Evolutionary conservation across 2,797 vertebrate species (phyloP), one percentile per base, ranked within the genome.

Genomic region (Arnoldichthys spilopterus): DNA sequence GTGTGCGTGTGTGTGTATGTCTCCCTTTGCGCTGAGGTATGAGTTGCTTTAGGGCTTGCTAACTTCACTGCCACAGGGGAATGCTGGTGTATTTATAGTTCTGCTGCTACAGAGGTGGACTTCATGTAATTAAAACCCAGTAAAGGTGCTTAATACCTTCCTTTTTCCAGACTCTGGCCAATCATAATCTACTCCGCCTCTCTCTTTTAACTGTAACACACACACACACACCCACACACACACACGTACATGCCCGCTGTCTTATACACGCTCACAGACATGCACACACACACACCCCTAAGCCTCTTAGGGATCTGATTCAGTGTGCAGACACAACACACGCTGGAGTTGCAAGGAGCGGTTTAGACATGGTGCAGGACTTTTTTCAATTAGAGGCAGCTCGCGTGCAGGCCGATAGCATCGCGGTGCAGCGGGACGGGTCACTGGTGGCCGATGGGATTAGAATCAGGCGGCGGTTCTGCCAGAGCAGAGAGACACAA

Each of bases 331-430:
- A 69, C 88, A 90, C 86, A 89, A 92, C 89, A 91, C 78, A 85
- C 83, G 85, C 88, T 89, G 88, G 84, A 87, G 89, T 85, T 82
- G 68, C 82, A 76, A 72, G 83, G 79, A 91, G 86, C 88, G 91
- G 89, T 93, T 94, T 93, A 92, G 92, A 83, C 91, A 93, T 89
- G 92, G 87, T 92, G 87, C 68, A 84, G 90, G 89, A 89, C 90
- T 91, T 90, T 86, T 85, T 93, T 93, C 83, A 94, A 93, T 94
- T 91, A 93, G 85, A 87, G 77, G 53, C 76, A 86, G 89, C 91
- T 91, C 87, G 87, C 82, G 85, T 81, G 61, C 56, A 15, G 89
- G 85, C 83, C 90, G 92, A 92, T 94, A 91, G 72, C 80, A 90
- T 90, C 86, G 79, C 84, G 83, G 86, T 86, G 76, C 87, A 86